Conservation (phyloP, 1,140 invertebrate genomes). For the Drosophila nigromelanica region DNA sequence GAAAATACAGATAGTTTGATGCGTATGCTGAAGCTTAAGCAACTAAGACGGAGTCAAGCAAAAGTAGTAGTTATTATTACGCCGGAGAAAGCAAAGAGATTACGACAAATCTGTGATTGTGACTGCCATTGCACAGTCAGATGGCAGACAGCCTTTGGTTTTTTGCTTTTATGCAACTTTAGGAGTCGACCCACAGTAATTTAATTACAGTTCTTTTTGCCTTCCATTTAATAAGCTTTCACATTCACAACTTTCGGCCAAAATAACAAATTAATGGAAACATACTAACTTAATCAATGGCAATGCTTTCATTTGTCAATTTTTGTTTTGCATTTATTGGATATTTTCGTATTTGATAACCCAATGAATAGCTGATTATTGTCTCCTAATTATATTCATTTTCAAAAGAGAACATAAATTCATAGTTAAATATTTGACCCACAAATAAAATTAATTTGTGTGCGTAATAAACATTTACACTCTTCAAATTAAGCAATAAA, state of each 20-base stretch:
- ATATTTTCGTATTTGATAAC: constrained; percentile 6
- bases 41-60: constrained; percentile 23
- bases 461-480: too few species aligned
- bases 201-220: constrained; percentile 33
- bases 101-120: constrained; percentile 64
- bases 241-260: constrained; percentile 5
- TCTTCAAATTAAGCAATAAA: too few species aligned
- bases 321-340: not conserved
- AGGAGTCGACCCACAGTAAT: constrained; percentile 5
- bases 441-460: not conserved
- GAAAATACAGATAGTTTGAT: constrained; percentile 26
- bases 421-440: not conserved
- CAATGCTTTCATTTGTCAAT: not conserved
- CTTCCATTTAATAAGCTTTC: constrained; percentile 26
- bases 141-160: not conserved
- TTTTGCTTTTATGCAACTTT: not conserved
- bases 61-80: constrained; percentile 73
- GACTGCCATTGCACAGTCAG: constrained; percentile 12
- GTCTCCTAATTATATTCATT: not conserved
- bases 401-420: not conserved
- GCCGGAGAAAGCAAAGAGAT: constrained; percentile 68
- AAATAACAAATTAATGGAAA: not conserved
- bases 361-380: not conserved
- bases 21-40: constrained; percentile 31
- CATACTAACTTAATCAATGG: constrained; percentile 1